Evolutionary conservation across 2,113 vertebrate species (phyloP).

Genomic region (Prietella phreatophila): DNA sequence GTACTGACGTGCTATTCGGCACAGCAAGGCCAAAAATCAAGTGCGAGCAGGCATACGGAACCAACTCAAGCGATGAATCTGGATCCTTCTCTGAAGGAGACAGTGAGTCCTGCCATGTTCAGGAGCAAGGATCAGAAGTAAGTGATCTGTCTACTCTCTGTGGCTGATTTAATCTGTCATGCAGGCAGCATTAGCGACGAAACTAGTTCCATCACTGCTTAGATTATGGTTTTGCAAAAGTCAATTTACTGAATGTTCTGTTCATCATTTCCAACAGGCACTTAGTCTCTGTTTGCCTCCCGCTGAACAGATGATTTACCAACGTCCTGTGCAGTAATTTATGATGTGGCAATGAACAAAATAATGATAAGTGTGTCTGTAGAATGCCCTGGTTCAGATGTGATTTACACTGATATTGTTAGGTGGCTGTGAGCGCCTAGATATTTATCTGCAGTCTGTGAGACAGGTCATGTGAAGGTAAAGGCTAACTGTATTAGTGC

Average conservation of each 20-base stretch:
- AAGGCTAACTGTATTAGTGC: background rate
- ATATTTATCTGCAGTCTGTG: constrained; percentile 39
- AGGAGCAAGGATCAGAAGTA: constrained; percentile 95
- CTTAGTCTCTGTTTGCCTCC: background rate
- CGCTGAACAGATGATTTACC: background rate
- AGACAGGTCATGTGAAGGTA: constrained; percentile 25
- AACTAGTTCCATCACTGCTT: background rate
- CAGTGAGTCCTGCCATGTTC: constrained; percentile 96
- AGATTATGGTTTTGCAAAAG: background rate
- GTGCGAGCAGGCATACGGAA: constrained; percentile 98
- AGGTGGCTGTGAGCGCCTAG: background rate
- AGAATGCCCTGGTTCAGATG: background rate
- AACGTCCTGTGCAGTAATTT: constrained; percentile 10
- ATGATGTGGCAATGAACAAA: constrained; percentile 8
- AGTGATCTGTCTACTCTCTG: constrained; percentile 53
- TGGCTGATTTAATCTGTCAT: constrained; percentile 6
- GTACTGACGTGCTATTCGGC: constrained; percentile 83
- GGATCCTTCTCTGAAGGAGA: constrained; percentile 99
- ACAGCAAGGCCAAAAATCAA: constrained; percentile 93
- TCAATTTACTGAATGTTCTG: background rate
- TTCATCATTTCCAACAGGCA: background rate
- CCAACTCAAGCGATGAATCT: constrained; percentile 98
- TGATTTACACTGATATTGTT: constrained; percentile 24
- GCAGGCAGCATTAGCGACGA: background rate
- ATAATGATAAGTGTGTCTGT: constrained; percentile 16